Evolutionary conservation across 1,140 invertebrate genomes (phyloP), one percentile per base, ranked within the genome.

Genomic region (Bombus pyrosoma): DNA sequence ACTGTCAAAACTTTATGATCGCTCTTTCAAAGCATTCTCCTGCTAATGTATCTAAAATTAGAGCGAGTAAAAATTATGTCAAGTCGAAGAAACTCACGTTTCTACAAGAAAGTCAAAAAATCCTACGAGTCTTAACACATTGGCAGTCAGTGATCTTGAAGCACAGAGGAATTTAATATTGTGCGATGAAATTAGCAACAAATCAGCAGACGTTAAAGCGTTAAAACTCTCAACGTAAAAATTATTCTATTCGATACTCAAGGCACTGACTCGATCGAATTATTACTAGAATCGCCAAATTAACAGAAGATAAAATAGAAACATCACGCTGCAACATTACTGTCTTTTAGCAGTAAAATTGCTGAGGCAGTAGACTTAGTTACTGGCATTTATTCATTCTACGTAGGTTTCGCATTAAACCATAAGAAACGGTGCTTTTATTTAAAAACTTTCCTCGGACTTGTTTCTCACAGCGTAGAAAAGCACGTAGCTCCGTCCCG

Each of bases 381-480:
- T 73, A 10, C 13, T 34, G 34, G 8, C 34, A 13, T 28, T 39
- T 39, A 13, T 13, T 39, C 28, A 12, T 59, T 37, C 74, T 59
- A 22, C 37, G 12, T 15, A 39, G n/a, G 10, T 39, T 59, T 59
- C 13, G 53, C 53, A 37, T 22, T 53, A 76, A 59, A 28, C 18
- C 34, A 22, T 34, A 28, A 62, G 12, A 8, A 28, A 9, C n/a
- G 15, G 15, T 2, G 74, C 5, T 28, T 59, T 59, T 59, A 76
- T 62, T 76, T 39, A 59, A 76, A 76, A 76, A 76, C 74, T 39
- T 76, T 76, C 12, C 22, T 15, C 32, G 32, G n/a, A 34, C 32
- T 34, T 68, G 32, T 22, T 32, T 68, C 15, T 8, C 47, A 22
- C 18, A 53, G 15, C 66, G 28, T 2, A 6, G 25, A 37, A 3